Base-by-base conservation (phyloP, 2,797 vertebrate genomes). In the Paratrypauchen microcephalus region DNA sequence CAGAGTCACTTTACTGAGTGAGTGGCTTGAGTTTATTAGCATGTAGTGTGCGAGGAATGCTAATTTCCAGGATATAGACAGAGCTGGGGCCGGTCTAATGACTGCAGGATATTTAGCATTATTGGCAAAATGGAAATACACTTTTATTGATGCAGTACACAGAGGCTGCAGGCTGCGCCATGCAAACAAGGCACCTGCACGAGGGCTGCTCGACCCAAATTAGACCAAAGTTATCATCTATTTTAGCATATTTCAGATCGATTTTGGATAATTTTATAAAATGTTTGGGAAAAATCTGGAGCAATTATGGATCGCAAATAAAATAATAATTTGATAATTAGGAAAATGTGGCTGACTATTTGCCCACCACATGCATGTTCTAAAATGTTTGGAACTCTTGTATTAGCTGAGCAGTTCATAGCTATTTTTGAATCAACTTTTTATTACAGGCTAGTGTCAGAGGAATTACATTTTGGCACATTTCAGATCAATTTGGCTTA, bases 41-140 rank as follows among this genome's bases (percentile, higher is more conserved):
- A 85, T 87, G 57, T 62, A 75, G 52, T 19, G 69, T 81, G 50
- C 57, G 0, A 41, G 64, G 87, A 74, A 92, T 89, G 85, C 86
- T 87, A 90, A 91, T 90, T 81, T 77, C 66, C 70, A 63, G 71
- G 63, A 81, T 83, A 83, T 79, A 85, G 86, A 86, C 80, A 71
- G 78, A 64, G 39, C 39, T 23, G 23, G 41, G 61, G 39, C 61
- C 6, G 65, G 85, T 78, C 73, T 86, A 89, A 89, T 82, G 86
- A 83, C 84, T 68, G 78, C 24, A 75, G 78, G 86, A 90, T 89
- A 83, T 89, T 92, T 90, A 91, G 88, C 90, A 91, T 91, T 92
- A 92, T 91, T 85, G 90, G 90, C 88, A 74, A 91, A 92, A 91
- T 92, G 89, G 87, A 88, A 91, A 92, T 90, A 86, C 76, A 78